These are phyloP conservation scores for Agelastica alni DNA, from an alignment of 2,888 invertebrate genomes.

Conservation along the genomic window DNA sequence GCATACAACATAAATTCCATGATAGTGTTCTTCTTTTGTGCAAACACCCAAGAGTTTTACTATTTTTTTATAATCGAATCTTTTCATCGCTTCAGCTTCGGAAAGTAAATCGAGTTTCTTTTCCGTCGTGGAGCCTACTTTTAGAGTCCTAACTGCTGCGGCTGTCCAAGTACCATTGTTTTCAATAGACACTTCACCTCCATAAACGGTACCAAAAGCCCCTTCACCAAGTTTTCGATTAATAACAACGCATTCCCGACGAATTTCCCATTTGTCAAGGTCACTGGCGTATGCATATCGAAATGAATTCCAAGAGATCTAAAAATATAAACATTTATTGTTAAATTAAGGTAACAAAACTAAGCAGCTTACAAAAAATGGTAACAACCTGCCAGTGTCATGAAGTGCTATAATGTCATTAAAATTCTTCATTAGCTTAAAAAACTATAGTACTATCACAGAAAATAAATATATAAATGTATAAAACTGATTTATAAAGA, in stretches of 20 bases:
- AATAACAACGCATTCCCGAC: constrained; percentile 81
- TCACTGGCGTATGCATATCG: constrained; percentile 52
- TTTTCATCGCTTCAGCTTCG: constrained; percentile 93
- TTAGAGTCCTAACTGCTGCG: constrained; percentile 88
- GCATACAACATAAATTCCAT: constrained; percentile 96
- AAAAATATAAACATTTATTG: too few species aligned
- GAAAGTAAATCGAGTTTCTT: constrained; percentile 89
- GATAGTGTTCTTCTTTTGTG: constrained; percentile 80
- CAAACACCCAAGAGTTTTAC: constrained; percentile 81
- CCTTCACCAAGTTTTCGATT: constrained; percentile 87
- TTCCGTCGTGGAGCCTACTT: constrained; percentile 79
- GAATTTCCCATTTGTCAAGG: constrained; percentile 87
- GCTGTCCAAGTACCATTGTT: constrained; percentile 78
- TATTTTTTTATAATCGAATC: constrained; percentile 88
- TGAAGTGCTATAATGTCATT: too few species aligned
- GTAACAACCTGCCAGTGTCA: too few species aligned
- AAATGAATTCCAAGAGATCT: constrained; percentile 65
- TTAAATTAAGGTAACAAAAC: too few species aligned
- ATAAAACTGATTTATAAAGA: too few species aligned
- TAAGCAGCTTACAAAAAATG: too few species aligned
- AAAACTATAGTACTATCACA: too few species aligned
- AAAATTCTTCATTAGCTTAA: too few species aligned
- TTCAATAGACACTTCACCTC: constrained; percentile 80
- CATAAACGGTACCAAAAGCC: constrained; percentile 91
- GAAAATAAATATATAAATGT: too few species aligned